These are phyloP conservation scores for Megaustenia siamemsis DNA, from an alignment of 2,888 invertebrate genomes.

Conservation along the genomic window DNA sequence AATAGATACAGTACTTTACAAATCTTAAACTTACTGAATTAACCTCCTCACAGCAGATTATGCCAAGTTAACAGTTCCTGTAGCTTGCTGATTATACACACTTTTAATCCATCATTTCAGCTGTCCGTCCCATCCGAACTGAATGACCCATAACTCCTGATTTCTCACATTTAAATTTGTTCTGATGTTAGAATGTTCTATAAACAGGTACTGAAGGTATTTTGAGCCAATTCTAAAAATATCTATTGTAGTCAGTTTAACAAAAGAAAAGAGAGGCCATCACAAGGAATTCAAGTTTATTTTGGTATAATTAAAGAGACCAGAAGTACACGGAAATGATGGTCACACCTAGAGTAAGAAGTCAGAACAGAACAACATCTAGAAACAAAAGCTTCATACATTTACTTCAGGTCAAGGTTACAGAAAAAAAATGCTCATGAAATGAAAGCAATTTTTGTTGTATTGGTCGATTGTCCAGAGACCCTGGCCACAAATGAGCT, in stretches of 20 bases:
- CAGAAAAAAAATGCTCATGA: not conserved
- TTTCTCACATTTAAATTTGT: too few relatives aligned
- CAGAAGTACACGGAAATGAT: slow-evolving; percentile 20
- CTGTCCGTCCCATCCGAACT: too few relatives aligned
- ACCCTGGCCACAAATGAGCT: not conserved
- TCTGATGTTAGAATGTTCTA: too few relatives aligned
- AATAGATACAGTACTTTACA: too few relatives aligned
- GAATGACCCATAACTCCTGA: too few relatives aligned
- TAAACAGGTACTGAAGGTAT: not conserved
- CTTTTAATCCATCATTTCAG: too few relatives aligned
- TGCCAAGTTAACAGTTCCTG: too few relatives aligned
- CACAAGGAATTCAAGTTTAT: slow-evolving; percentile 2
- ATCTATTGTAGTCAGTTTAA: not conserved
- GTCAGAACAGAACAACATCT: slow-evolving; percentile 39
- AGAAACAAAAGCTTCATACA: slow-evolving; percentile 17
- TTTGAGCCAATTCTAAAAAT: not conserved
- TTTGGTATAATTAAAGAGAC: slow-evolving; percentile 1
- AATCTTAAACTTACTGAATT: too few relatives aligned
- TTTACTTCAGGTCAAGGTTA: slow-evolving; percentile 7
- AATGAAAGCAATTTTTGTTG: not conserved
- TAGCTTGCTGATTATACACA: too few relatives aligned
- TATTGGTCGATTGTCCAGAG: not conserved
- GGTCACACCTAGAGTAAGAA: slow-evolving; percentile 29
- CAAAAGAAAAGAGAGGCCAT: not conserved
- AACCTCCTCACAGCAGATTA: too few relatives aligned